These are phyloP conservation scores for Hyperoplus immaculatus DNA, from an alignment of 2,797 vertebrate species.

Conservation along the genomic window DNA sequence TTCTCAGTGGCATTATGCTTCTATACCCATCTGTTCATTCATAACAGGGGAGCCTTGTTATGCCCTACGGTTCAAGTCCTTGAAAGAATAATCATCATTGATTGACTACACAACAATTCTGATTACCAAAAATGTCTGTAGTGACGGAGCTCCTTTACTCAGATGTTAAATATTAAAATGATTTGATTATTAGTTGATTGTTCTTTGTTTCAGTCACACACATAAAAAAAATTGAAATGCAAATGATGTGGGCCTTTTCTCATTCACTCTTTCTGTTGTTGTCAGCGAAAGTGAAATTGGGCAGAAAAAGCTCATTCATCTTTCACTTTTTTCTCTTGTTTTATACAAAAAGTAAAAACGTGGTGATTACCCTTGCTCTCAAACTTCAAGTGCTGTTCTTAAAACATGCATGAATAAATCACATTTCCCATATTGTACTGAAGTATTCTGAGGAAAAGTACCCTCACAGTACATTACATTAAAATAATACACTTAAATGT, in stretches of 20 bases:
- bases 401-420: slow-evolving; percentile 32
- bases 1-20: not conserved
- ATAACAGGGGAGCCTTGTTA: not conserved
- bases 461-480: slow-evolving; percentile 26
- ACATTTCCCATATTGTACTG: slow-evolving; percentile 9
- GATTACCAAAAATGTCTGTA: slow-evolving; percentile 19
- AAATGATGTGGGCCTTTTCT: slow-evolving; percentile 3
- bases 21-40: slow-evolving; percentile 1
- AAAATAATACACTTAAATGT: slow-evolving; percentile 32
- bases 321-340: slow-evolving; percentile 35
- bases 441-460: slow-evolving; percentile 36
- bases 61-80: slow-evolving; percentile 21
- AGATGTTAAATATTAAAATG: slow-evolving; percentile 7
- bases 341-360: slow-evolving; percentile 28
- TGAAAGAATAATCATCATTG: slow-evolving; percentile 25
- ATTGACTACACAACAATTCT: slow-evolving; percentile 12
- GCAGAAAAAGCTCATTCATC: slow-evolving; percentile 44
- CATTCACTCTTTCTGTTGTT: slow-evolving; percentile 17
- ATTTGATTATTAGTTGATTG: slow-evolving; percentile 19
- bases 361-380: slow-evolving; percentile 20
- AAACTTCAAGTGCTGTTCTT: slow-evolving; percentile 28
- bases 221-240: slow-evolving; percentile 22
- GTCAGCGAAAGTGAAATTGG: slow-evolving; percentile 9
- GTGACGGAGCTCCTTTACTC: not conserved
- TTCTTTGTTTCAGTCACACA: slow-evolving; percentile 8